A percentile compares a stretch with the other conserved stretches of the same genome.
phyloP scores from a whole-genome alignment of 1,140 invertebrate species.

The Drosophila yakuba region DNA sequence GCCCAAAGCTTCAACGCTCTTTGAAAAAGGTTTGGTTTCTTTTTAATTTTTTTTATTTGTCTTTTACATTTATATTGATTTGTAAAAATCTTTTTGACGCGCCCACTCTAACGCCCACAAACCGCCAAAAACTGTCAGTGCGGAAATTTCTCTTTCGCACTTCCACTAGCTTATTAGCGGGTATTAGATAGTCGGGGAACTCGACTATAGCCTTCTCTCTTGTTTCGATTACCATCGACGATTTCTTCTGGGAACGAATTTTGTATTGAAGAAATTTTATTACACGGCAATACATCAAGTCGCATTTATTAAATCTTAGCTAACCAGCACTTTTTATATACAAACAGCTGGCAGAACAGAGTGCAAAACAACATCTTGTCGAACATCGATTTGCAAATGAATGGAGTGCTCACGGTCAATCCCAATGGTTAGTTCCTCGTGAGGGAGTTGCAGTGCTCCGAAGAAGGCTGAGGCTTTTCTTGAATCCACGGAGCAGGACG shows the following conservation, averaged over 20 bases:
- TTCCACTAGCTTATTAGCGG: too few species aligned
- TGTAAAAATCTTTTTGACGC: too few species aligned
- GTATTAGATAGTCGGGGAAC: too few species aligned
- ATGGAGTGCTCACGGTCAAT: slow-evolving; percentile 71
- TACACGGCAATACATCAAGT: not conserved
- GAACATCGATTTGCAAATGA: slow-evolving; percentile 73
- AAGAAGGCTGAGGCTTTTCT: slow-evolving; percentile 78
- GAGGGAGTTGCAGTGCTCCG: slow-evolving; percentile 69
- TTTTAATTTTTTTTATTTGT: too few species aligned
- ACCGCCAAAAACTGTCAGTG: too few species aligned
- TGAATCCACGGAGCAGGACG: slow-evolving; percentile 75
- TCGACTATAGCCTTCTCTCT: too few species aligned
- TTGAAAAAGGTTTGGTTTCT: too few species aligned
- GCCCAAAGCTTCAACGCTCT: too few species aligned
- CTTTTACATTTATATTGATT: too few species aligned
- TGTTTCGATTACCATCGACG: too few species aligned
- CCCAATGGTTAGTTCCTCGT: slow-evolving; percentile 70
- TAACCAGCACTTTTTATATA: slow-evolving; percentile 20
- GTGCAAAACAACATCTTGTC: slow-evolving; percentile 66
- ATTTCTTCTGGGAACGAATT: not conserved
- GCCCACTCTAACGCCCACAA: too few species aligned
- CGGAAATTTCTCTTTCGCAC: too few species aligned
- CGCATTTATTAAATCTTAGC: not conserved
- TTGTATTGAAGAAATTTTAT: not conserved
- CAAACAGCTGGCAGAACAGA: slow-evolving; percentile 80